Percentiles rank a stretch among this genome's conserved stretches.
phyloP scores from a whole-genome alignment of 1,140 invertebrate species.

The Bombus turneri region DNA sequence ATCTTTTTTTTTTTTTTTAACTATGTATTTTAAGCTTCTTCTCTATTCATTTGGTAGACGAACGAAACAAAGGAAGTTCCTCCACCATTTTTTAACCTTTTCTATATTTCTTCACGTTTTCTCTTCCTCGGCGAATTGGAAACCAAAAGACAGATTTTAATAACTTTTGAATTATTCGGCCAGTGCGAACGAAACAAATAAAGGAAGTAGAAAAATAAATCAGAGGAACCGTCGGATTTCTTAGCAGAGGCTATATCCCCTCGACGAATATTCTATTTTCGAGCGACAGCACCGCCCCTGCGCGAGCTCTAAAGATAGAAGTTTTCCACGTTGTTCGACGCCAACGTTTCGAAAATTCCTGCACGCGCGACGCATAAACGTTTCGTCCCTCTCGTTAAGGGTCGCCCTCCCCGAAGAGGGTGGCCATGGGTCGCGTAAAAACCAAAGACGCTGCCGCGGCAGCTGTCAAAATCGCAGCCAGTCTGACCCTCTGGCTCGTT shows the following conservation, averaged over 20 bases:
- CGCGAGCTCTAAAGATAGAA: slow-evolving; percentile 66
- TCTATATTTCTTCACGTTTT: too few relatives aligned
- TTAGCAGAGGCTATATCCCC: slow-evolving; percentile 43
- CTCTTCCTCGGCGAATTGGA: too few relatives aligned
- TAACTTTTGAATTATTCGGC: background rate
- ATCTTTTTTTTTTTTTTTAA: too few relatives aligned
- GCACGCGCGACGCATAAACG: slow-evolving; percentile 37
- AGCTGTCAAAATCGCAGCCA: slow-evolving; percentile 64
- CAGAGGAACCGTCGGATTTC: slow-evolving; percentile 29
- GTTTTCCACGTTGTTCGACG: slow-evolving; percentile 53
- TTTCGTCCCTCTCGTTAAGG: slow-evolving; percentile 9
- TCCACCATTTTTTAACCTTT: too few relatives aligned
- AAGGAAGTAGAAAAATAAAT: slow-evolving; percentile 11
- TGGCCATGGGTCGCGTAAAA: slow-evolving; percentile 1
- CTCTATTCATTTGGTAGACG: too few relatives aligned
- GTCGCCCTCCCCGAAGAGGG: slow-evolving; percentile 45
- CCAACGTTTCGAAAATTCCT: slow-evolving; percentile 76
- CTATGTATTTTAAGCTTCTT: too few relatives aligned
- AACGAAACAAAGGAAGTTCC: too few relatives aligned
- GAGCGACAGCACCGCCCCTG: slow-evolving; percentile 71
- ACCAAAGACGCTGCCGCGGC: background rate
- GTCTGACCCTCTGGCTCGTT: background rate
- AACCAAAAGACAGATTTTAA: too few relatives aligned
- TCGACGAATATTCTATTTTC: slow-evolving; percentile 78
- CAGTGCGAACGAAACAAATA: background rate